Evolutionary conservation across 2,113 vertebrate genomes (phyloP), one percentile per base, ranked within the genome.

Genomic region (Bubo bubo): DNA sequence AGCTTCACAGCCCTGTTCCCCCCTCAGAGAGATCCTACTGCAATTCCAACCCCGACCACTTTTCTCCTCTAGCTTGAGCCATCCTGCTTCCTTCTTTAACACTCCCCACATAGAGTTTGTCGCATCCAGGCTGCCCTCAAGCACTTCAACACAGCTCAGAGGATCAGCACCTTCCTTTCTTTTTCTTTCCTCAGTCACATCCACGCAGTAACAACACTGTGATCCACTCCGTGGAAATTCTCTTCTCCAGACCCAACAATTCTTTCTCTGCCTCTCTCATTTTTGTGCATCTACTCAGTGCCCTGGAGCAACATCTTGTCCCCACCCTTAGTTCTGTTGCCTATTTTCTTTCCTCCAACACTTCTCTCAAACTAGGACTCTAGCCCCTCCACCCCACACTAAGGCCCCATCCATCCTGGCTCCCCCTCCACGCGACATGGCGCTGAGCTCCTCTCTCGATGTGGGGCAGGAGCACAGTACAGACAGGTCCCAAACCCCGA

Each of bases 91-190:
- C 14, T 20, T 18, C 56, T 80, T 50, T 15, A 70, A 23, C 14
- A 11, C 11, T 28, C 1, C 1, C 16, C 27, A 37, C 15, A 32
- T 10, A 4, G 1, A 1, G 0, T 8, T n/a, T 28, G 24, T 35
- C 19, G 28, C 71, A 35, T 28, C 49, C 50, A 55, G 8, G 39
- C 20, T n/a, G 22, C 34, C 30, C 66, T 37, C 15, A 1, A 66
- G 45, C 28, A 32, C 30, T 37, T 34, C 30, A 30, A 32, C 20
- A n/a, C 6, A 12, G 13, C 58, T 4, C 11, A 23, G 22, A 39
- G 24, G 4, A 45, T 8, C 1, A 53, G 37, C 64, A 20, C 39
- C 28, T 39, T 30, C 45, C 19, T 18, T 34, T 35, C n/a, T 6
- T 8, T 50, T 26, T 19, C 28, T 2, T 32, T 18, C 27, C 47